phyloP scores from a whole-genome alignment of 2,888 invertebrate species.

The Drosophila macrospina region DNA sequence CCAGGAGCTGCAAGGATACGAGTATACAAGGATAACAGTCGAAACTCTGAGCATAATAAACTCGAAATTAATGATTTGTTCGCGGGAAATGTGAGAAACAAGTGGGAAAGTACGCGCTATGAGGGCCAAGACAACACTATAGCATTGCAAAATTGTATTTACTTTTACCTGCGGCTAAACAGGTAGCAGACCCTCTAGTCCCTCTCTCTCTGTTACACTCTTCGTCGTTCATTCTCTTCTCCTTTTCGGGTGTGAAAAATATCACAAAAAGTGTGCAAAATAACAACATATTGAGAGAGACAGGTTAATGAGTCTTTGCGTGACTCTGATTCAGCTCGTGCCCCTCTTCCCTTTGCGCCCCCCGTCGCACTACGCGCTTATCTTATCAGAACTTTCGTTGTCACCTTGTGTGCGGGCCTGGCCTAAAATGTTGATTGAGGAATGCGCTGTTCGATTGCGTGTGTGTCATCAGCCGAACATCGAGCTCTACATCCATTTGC shows the following conservation, averaged over 20 bases:
- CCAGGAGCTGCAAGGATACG: background rate
- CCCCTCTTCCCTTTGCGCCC: background rate
- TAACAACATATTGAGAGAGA: background rate
- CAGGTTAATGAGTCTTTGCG: conserved; percentile 48
- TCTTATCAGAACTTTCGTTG: conserved; percentile 65
- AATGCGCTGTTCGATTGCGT: conserved; percentile 34
- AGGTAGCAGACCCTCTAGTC: conserved; percentile 22
- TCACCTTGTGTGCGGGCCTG: conserved; percentile 49
- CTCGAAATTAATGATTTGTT: conserved; percentile 61
- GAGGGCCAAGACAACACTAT: conserved; percentile 10
- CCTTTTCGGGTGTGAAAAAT: conserved; percentile 44
- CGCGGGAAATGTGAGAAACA: conserved; percentile 37
- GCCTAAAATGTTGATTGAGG: conserved; percentile 56
- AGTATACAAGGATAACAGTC: conserved; percentile 25
- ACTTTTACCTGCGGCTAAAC: conserved; percentile 26
- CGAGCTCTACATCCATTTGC: conserved; percentile 32
- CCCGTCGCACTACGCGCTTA: conserved; percentile 24
- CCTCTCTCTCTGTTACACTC: too few species aligned
- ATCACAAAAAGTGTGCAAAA: conserved; percentile 28
- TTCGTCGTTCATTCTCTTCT: too few species aligned
- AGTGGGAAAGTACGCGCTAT: conserved; percentile 52
- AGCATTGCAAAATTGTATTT: conserved; percentile 1
- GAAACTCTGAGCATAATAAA: conserved; percentile 46
- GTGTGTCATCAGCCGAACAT: conserved; percentile 52
- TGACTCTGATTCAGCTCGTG: conserved; percentile 47